A percentile compares a stretch with the other conserved stretches of the same genome.
Evolutionary conservation across 2,113 vertebrate species (phyloP).

Genomic region (Antechinus flavipes): DNA sequence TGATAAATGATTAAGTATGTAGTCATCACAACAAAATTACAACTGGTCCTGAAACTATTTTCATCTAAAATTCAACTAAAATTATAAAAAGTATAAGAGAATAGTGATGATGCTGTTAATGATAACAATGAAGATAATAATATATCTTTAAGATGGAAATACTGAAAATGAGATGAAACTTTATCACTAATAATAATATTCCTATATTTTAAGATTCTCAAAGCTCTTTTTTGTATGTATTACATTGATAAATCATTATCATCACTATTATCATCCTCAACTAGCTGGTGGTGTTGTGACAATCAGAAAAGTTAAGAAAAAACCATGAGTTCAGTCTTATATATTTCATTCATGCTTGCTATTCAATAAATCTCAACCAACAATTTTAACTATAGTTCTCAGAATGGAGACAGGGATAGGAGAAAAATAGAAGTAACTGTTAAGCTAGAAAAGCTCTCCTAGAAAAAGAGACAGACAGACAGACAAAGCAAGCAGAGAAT

Average conservation of each 20-base stretch:
- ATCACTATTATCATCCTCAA: neutral
- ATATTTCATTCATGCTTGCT: neutral
- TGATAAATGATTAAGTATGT: neutral
- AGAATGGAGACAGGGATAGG: constrained; percentile 24
- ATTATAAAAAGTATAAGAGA: neutral
- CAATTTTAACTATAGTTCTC: neutral
- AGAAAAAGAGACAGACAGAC: neutral
- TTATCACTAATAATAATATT: neutral
- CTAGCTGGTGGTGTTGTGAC: neutral
- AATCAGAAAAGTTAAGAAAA: neutral
- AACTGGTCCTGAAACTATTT: neutral
- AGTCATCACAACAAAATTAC: neutral
- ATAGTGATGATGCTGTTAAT: neutral
- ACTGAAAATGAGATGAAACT: neutral
- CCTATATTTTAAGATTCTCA: neutral
- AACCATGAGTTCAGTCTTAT: neutral
- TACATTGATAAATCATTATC: neutral
- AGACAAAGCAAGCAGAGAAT: too few relatives aligned
- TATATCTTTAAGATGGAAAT: neutral
- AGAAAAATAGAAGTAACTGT: neutral
- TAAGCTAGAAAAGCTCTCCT: neutral
- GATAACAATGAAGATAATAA: neutral
- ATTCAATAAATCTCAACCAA: neutral
- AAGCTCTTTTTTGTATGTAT: neutral
- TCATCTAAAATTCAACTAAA: neutral